Evolutionary conservation across 2,797 vertebrate genomes (phyloP).

Genomic region (Bucorvus abyssinicus): DNA sequence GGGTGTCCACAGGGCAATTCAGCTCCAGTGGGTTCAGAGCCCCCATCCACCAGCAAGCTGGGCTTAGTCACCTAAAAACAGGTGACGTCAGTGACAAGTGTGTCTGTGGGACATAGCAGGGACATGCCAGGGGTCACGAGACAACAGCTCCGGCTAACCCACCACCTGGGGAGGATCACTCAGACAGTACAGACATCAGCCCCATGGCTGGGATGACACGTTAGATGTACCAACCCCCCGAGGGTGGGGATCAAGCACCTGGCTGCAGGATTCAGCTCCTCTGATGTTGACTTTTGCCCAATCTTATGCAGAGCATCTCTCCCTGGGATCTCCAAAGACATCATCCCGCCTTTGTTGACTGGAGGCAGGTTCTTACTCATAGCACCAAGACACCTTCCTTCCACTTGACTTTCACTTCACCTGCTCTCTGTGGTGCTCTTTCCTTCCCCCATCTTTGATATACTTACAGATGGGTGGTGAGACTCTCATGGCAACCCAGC

Average conservation of each 20-base stretch:
- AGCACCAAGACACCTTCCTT: not conserved
- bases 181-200: no score
- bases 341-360: not conserved
- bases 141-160: not conserved
- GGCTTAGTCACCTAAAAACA: not conserved
- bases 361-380: not conserved
- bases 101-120: not conserved
- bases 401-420: not conserved
- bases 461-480: not conserved
- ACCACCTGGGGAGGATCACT: not conserved
- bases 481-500: not conserved
- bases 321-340: not conserved
- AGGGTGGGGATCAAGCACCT: not conserved
- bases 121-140: not conserved
- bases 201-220: accelerated
- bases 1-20: not conserved
- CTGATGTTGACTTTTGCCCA: not conserved
- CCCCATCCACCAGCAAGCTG: not conserved
- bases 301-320: not conserved
- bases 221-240: accelerated
- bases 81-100: accelerated
- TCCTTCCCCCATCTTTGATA: not conserved
- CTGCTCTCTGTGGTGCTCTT: not conserved
- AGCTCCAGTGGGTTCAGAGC: not conserved
- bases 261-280: not conserved